These are phyloP conservation scores for Eumaeus atala DNA, from an alignment of 1,140 invertebrate species.

Conservation along the genomic window DNA sequence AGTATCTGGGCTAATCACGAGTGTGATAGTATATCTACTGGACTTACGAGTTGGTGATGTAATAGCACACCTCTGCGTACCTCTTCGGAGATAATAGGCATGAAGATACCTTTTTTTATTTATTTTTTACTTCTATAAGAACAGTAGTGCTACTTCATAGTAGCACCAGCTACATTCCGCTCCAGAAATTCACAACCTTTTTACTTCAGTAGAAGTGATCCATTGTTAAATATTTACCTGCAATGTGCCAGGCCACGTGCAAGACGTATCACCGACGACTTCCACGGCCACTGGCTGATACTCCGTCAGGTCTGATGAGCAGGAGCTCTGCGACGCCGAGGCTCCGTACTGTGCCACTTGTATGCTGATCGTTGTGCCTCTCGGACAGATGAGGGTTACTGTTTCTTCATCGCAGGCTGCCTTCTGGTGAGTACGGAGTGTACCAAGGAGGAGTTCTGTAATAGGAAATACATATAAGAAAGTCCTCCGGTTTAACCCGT, in stretches of 20 bases:
- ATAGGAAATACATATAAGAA: constrained; percentile 13
- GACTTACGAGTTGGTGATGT: no score
- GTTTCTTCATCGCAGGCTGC: constrained; percentile 90
- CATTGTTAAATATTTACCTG: constrained; percentile 56
- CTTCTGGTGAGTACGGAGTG: constrained; percentile 89
- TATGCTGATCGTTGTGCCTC: constrained; percentile 90
- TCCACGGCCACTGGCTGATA: constrained; percentile 72
- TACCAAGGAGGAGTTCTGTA: constrained; percentile 89
- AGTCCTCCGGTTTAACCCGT: no score
- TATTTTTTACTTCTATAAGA: no score
- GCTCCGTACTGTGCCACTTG: constrained; percentile 80
- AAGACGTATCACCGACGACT: constrained; percentile 65
- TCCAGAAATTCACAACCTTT: no score
- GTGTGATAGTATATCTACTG: no score
- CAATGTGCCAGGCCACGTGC: constrained; percentile 72
- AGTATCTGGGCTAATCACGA: no score
- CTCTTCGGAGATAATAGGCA: no score
- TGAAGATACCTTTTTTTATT: no score
- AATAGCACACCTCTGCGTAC: no score
- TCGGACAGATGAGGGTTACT: constrained; percentile 87
- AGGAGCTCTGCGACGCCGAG: constrained; percentile 68
- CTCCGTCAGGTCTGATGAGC: constrained; percentile 84
- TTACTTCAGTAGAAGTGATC: background rate
- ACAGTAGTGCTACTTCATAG: no score
- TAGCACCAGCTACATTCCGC: no score